A percentile compares a stretch with the other conserved stretches of the same genome.
Conservation (phyloP, 2,797 vertebrate genomes). For the Diplodus puntazzo region DNA sequence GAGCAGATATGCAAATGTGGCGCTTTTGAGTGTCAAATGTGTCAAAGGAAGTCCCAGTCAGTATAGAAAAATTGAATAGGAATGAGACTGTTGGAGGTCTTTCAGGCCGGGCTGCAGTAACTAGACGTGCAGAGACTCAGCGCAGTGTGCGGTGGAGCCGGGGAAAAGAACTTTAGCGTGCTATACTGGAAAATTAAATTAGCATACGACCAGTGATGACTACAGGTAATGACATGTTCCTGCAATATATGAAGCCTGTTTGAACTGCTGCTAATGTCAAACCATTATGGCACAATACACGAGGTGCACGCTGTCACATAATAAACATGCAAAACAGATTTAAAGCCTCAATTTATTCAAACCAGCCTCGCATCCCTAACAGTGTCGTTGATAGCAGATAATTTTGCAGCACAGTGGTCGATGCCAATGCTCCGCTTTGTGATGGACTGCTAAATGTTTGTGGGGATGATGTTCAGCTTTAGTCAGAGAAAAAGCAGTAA, state of each 20-base stretch:
- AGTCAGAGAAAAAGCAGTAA: background rate
- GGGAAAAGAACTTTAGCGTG: slow-evolving; percentile 16
- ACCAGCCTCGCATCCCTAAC: background rate
- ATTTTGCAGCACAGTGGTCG: background rate
- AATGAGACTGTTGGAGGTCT: slow-evolving; percentile 42
- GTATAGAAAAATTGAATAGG: slow-evolving; percentile 23
- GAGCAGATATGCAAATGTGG: slow-evolving; percentile 57
- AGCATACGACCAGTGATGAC: slow-evolving; percentile 29
- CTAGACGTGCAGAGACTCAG: slow-evolving; percentile 28
- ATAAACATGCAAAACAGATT: background rate
- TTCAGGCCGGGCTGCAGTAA: slow-evolving; percentile 30
- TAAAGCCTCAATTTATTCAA: slow-evolving; percentile 13
- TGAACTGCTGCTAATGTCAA: slow-evolving; percentile 11
- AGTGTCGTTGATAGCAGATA: background rate
- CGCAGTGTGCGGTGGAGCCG: slow-evolving; percentile 27
- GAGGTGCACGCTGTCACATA: background rate
- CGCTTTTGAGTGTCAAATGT: slow-evolving; percentile 57
- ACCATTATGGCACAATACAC: slow-evolving; percentile 10
- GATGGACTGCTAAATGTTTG: too few relatives aligned
- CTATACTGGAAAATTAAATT: slow-evolving; percentile 36
- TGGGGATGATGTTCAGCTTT: background rate
- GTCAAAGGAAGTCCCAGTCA: slow-evolving; percentile 53
- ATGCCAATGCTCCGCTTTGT: background rate
- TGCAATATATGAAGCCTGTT: slow-evolving; percentile 29
- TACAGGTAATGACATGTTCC: slow-evolving; percentile 22